Base-by-base conservation (phyloP, 2,888 invertebrate species). In the Apamea anceps region DNA sequence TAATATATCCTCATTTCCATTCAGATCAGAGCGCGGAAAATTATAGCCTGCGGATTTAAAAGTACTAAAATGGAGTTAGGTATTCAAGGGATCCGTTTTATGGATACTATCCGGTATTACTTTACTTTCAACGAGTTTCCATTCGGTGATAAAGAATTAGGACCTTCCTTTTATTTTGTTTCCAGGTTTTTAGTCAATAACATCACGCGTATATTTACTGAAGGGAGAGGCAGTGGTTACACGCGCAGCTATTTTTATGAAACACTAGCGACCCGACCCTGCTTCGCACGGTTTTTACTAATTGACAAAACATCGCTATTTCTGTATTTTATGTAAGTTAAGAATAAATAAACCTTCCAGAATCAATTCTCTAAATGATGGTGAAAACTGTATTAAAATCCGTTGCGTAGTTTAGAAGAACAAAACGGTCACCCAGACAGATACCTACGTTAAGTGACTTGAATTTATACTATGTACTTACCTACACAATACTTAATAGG, bases 11-110 rank as follows among this genome's bases (percentile, higher is more conserved):
- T 54, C 60, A 85, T 80, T 73, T n/a, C 54, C 65, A 72, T 85
- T 85, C 85, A 75, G 75, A 75, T 72, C 83, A 62, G 57, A 15
- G 45, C 75, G 62, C 37, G 65, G 76, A 73, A 85, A 83, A 85
- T 81, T 85, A 84, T 85, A 75, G 80, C 82, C 75, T 15, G 48
- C 15, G 72, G 75, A 82, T 85, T 85, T 78, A 75, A 75, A 85
- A 85, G 78, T 82, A 75, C 82, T 85, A 85, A 85, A 85, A 51
- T 48, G 54, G 78, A 75, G 78, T 77, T 85, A 78, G 85, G 75
- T 75, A 75, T 85, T 81, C 78, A 63, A 42, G 48, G 78, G 78
- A 78, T 78, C 66, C 42, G 13, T 71, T 85, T 85, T 82, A 85
- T 85, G 65, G 86, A 21, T 51, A 67, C 66, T 73, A 75, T 66